A percentile compares a stretch with the other conserved stretches of the same genome.
Conservation (phyloP, 2,113 vertebrate species). For the Ariopsis seemanni region DNA sequence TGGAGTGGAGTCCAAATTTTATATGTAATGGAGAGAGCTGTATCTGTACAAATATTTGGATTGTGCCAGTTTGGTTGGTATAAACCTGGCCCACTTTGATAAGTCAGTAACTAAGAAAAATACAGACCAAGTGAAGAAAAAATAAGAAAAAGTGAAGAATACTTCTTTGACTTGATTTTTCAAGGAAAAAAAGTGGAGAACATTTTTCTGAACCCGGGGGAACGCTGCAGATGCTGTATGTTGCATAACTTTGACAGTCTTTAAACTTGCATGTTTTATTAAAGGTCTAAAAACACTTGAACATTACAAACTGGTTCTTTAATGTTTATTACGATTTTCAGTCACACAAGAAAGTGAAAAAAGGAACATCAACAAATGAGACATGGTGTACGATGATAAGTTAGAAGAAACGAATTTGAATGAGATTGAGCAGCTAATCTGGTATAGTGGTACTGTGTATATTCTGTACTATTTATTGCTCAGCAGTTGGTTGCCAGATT, state of each 20-base stretch:
- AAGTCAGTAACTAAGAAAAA: too few species aligned
- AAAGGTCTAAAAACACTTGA: not conserved
- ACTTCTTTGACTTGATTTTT: too few species aligned
- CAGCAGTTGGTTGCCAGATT: not conserved
- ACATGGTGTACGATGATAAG: not conserved
- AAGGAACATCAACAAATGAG: not conserved
- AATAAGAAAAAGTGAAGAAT: too few species aligned
- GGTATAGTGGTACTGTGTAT: not conserved
- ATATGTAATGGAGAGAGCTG: too few species aligned
- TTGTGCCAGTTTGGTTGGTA: too few species aligned
- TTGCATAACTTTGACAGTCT: not conserved
- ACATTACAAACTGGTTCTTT: not conserved
- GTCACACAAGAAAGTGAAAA: not conserved
- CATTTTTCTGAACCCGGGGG: too few species aligned
- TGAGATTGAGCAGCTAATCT: not conserved
- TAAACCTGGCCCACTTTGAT: too few species aligned
- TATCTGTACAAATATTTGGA: too few species aligned
- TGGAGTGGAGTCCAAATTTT: too few species aligned
- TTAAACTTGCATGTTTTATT: not conserved
- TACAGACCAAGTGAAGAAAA: too few species aligned
- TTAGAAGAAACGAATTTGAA: not conserved
- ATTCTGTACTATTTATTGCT: not conserved
- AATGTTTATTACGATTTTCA: not conserved
- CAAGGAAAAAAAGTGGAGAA: too few species aligned
- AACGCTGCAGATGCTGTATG: not conserved